Conservation (phyloP, 2,797 vertebrate species). For the Stomatorhinus walkeri region DNA sequence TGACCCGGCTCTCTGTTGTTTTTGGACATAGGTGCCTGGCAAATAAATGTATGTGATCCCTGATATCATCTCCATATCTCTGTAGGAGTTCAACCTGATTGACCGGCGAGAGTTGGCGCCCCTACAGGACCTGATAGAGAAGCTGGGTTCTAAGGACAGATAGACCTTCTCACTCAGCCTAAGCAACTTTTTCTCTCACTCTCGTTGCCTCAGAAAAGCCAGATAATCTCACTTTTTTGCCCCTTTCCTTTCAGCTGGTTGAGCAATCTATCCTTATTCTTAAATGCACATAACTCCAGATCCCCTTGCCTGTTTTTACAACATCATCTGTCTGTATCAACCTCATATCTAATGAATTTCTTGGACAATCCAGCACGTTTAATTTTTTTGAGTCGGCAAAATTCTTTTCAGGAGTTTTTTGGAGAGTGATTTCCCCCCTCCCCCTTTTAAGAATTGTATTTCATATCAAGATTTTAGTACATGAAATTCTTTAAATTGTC, state of each 20-base stretch:
- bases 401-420: not conserved
- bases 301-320: not conserved
- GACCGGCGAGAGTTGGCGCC: slow-evolving; percentile 88
- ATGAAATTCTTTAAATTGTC: not conserved
- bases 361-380: not conserved
- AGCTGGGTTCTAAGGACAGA: slow-evolving; percentile 94
- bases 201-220: not conserved
- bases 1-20: not conserved
- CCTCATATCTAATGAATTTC: not conserved
- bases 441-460: not conserved
- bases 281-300: not conserved
- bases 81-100: slow-evolving; percentile 89
- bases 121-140: slow-evolving; percentile 93
- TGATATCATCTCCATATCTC: not conserved
- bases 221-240: not conserved
- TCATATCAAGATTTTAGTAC: not conserved
- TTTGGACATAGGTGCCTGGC: not conserved
- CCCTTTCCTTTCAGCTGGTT: not conserved
- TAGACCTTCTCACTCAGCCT: slow-evolving; percentile 50
- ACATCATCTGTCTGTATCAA: not conserved
- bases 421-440: not conserved
- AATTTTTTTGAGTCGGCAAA: not conserved
- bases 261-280: not conserved
- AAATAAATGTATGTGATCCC: not conserved
- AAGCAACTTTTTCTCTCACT: not conserved